Base-by-base conservation (phyloP, 2,888 invertebrate genomes). In the Caenorhabditis sp. region DNA sequence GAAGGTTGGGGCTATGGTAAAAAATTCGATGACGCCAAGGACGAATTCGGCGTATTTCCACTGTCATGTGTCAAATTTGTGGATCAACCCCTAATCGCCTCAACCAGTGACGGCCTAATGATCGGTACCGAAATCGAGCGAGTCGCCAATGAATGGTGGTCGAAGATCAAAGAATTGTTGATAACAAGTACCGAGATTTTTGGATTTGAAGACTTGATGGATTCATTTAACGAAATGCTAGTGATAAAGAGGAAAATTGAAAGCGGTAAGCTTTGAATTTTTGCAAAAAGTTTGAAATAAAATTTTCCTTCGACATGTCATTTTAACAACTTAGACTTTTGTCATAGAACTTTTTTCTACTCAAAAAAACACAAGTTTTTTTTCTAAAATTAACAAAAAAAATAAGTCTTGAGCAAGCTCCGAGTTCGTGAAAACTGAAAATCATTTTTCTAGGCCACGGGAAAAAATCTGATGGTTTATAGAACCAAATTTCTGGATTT, bases 391-490 rank as follows among this genome's bases (percentile, higher is more conserved):
- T n/a, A n/a, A n/a, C n/a, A n/a, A n/a, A n/a, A n/a, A n/a, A n/a
- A n/a, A n/a, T n/a, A n/a, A n/a, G n/a, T n/a, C n/a, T 50, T 82
- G n/a, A 77, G 62, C 55, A 58, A 62, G 14, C 55, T 82, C 10
- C 23, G 78, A 51, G 58, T 63, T n/a, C 53, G 64, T n/a, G 72
- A 77, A 59, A 55, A 19, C 62, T 69, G 31, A 74, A n/a, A n/a
- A n/a, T n/a, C n/a, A n/a, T n/a, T n/a, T n/a, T n/a, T n/a, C n/a
- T n/a, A n/a, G n/a, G n/a, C n/a, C n/a, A n/a, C n/a, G n/a, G n/a
- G n/a, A n/a, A n/a, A n/a, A n/a, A n/a, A n/a, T n/a, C n/a, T n/a
- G n/a, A n/a, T n/a, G n/a, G n/a, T n/a, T n/a, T n/a, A n/a, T n/a
- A n/a, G n/a, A n/a, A n/a, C n/a, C n/a, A n/a, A n/a, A n/a, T n/a